These are phyloP conservation scores for Dicyrtomina minuta DNA, from an alignment of 2,888 invertebrate genomes.

Conservation along the genomic window DNA sequence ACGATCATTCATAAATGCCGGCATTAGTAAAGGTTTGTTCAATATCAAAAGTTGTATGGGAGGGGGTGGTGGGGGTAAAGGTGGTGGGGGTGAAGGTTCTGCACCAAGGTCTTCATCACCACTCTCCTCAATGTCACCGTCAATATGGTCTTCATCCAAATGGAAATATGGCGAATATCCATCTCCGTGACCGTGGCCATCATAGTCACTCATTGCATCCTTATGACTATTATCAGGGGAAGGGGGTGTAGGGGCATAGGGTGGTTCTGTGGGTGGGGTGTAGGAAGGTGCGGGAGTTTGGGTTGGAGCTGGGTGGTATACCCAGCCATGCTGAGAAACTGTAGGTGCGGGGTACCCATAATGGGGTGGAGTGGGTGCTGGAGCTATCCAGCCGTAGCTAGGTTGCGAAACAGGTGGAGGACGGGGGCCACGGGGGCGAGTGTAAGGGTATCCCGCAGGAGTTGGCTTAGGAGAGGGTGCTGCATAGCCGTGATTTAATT, in stretches of 20 bases:
- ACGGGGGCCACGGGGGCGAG: neutral
- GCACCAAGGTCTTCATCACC: neutral
- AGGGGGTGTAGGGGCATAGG: too few relatives aligned
- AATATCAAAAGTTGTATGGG: too few relatives aligned
- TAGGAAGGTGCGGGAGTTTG: neutral
- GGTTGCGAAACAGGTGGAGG: too few relatives aligned
- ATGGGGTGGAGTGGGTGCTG: neutral
- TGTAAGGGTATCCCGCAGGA: neutral
- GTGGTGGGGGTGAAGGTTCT: too few relatives aligned
- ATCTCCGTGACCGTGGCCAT: conserved; percentile 27
- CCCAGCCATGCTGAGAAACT: neutral
- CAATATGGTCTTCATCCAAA: conserved; percentile 5
- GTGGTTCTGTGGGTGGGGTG: neutral
- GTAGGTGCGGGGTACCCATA: conserved; percentile 10
- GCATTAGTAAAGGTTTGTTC: too few relatives aligned
- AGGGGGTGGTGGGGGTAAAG: conserved; percentile 42
- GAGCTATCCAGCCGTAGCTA: conserved; percentile 1
- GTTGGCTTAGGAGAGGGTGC: too few relatives aligned
- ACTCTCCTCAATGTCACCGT: neutral
- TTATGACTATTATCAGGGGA: neutral
- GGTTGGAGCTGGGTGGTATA: neutral
- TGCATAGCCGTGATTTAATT: neutral
- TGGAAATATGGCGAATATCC: conserved; percentile 16
- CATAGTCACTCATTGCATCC: neutral
- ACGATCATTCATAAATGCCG: too few relatives aligned